Conservation (phyloP, 2,888 invertebrate genomes). For the Cylindroiulus punctatus region DNA sequence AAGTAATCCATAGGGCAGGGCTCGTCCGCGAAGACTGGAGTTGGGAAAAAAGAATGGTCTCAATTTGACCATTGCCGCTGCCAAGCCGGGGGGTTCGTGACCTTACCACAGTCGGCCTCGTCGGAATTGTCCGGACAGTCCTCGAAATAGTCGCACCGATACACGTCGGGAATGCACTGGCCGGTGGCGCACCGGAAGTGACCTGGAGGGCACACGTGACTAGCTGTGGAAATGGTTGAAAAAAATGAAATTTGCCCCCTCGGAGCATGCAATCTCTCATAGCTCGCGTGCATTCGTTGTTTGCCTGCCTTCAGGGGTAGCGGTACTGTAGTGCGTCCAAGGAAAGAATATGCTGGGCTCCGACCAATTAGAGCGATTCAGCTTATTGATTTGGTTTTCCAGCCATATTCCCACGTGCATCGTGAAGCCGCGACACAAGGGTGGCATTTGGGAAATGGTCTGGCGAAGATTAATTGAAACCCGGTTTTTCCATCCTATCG, state of each 20-base stretch:
- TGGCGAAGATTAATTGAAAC: too few relatives aligned
- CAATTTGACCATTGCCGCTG: too few relatives aligned
- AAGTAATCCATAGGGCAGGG: constrained; percentile 61
- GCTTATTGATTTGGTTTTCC: too few relatives aligned
- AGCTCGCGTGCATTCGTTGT: not conserved
- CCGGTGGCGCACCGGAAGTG: constrained; percentile 62
- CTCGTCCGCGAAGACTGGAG: constrained; percentile 57
- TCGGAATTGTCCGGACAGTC: constrained; percentile 62
- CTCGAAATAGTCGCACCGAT: constrained; percentile 62
- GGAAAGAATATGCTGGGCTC: too few relatives aligned
- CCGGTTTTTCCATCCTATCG: too few relatives aligned
- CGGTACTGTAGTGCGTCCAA: not conserved
- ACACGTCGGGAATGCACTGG: constrained; percentile 62
- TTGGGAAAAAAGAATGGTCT: not conserved
- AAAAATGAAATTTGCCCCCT: too few relatives aligned
- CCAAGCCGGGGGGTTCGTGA: too few relatives aligned
- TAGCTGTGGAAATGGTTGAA: constrained; percentile 56
- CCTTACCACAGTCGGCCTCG: constrained; percentile 61
- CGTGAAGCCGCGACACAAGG: too few relatives aligned
- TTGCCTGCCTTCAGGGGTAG: not conserved
- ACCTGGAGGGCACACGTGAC: constrained; percentile 61
- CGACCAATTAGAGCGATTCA: too few relatives aligned
- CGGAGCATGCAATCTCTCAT: too few relatives aligned
- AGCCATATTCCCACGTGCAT: too few relatives aligned
- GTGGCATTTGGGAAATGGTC: too few relatives aligned